phyloP scores from a whole-genome alignment of 2,888 invertebrate species.

The Heteromurus nitidus region DNA sequence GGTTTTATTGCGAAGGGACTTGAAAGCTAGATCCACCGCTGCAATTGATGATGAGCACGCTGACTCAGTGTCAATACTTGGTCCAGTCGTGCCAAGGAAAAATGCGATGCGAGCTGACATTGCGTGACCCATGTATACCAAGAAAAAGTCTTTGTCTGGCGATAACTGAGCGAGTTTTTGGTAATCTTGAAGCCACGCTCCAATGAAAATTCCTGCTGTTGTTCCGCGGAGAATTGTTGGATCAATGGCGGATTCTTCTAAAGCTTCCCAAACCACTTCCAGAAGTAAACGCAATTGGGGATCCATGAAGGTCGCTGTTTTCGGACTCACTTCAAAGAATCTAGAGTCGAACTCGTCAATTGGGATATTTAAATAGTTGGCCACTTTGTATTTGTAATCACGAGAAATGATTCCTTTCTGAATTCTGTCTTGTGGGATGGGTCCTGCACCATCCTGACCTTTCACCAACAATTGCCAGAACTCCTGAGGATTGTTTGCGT shows the following conservation, averaged over 20 bases:
- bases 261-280: conserved; percentile 23
- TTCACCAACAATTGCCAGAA: too few relatives aligned
- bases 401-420: too few relatives aligned
- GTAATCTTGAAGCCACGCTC: conserved; percentile 38
- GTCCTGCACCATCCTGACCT: too few relatives aligned
- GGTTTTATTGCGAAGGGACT: conserved; percentile 33
- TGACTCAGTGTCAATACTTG: conserved; percentile 54
- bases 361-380: conserved; percentile 8
- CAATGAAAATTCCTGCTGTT: conserved; percentile 23
- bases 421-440: too few relatives aligned
- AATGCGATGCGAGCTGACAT: conserved; percentile 3
- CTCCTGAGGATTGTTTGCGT: too few relatives aligned
- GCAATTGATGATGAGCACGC: conserved; percentile 59
- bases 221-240: conserved; percentile 3
- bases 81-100: conserved; percentile 46
- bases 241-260: conserved; percentile 30
- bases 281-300: conserved; percentile 12
- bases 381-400: too few relatives aligned
- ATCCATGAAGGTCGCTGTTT: conserved; percentile 11
- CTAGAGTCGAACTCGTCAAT: conserved; percentile 27
- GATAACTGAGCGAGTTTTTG: background rate
- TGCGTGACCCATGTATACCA: background rate
- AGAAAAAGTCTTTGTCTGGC: background rate
- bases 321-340: conserved; percentile 24
- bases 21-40: conserved; percentile 40